Evolutionary conservation across 2,797 vertebrate genomes (phyloP), one percentile per base, ranked within the genome.

Genomic region (Petrocephalus schoutedeni): DNA sequence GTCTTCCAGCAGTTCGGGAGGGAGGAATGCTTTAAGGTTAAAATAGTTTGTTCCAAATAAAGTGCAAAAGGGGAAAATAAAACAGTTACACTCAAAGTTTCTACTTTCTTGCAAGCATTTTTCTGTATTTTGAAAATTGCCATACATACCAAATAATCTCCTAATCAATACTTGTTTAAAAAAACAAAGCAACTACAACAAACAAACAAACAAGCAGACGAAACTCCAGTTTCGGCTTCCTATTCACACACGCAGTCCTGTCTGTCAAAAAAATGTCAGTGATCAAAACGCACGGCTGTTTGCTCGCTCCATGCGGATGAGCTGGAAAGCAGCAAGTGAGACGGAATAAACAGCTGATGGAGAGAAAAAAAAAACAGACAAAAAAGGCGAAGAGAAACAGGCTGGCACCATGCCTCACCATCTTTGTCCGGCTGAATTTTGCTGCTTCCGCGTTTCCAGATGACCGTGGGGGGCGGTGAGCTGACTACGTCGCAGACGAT

Each of bases 401-500:
- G 32, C 14, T 0, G 32, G 67, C 32, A 19, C 67, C 67, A 19
- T 14, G 67, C 5, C 96, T 97, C 92, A 99, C 98, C 98, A 0
- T 99, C 98, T 95, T 98, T 98, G 90, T 96, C 95, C 1, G 94
- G 91, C 91, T 97, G 94, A 90, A 99, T 97, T 88, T 94, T 96
- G 89, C 92, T 92, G 89, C 96, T 96, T 91, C 97, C 97, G 87
- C 97, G 96, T 90, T 97, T 98, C 98, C 98, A 99, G 91, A 97
- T 96, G 91, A 99, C 97, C 89, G 95, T 94, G 23, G 98, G 96
- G 0, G 97, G 97, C 0, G 99, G 96, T 0, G 97, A 99, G 89
- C 98, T 98, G 94, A 97, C 96, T 91, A 99, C 97, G 0, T 99
- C 96, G 59, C 98, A 99, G 87, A 98, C 91, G 0, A 99, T 97